These are phyloP conservation scores for Herpetotheres cachinnans DNA, from an alignment of 2,113 vertebrate genomes.

Conservation along the genomic window DNA sequence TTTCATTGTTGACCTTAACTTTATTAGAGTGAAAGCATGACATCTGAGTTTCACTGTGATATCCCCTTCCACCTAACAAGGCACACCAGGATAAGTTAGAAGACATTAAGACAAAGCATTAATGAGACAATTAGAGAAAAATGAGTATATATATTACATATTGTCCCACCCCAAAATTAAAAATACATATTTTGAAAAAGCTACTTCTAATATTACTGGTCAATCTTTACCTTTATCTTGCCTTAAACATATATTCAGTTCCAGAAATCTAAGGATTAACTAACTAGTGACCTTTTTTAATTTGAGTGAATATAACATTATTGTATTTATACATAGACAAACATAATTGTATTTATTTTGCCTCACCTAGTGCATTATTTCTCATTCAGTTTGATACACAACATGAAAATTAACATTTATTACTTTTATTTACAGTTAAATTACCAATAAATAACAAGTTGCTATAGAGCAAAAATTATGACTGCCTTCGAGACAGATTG, in stretches of 20 bases:
- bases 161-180: not conserved
- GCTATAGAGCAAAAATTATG: not conserved
- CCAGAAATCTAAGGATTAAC: not conserved
- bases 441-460: not conserved
- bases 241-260: not conserved
- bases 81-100: not conserved
- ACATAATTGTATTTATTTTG: not conserved
- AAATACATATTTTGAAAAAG: not conserved
- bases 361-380: not conserved
- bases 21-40: not conserved
- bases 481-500: not conserved
- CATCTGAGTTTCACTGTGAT: not conserved
- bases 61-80: not conserved
- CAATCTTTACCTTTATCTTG: not conserved
- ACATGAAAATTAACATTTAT: not conserved
- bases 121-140: not conserved
- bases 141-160: not conserved
- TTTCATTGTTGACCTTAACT: not conserved
- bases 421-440: not conserved
- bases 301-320: not conserved
- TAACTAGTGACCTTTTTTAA: not conserved
- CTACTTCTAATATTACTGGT: not conserved
- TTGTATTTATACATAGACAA: too few relatives aligned
- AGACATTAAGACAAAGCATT: not conserved
- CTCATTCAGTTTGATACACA: not conserved